These are phyloP conservation scores for Oreochromis tanganicae DNA, from an alignment of 2,113 vertebrate species.

Conservation along the genomic window DNA sequence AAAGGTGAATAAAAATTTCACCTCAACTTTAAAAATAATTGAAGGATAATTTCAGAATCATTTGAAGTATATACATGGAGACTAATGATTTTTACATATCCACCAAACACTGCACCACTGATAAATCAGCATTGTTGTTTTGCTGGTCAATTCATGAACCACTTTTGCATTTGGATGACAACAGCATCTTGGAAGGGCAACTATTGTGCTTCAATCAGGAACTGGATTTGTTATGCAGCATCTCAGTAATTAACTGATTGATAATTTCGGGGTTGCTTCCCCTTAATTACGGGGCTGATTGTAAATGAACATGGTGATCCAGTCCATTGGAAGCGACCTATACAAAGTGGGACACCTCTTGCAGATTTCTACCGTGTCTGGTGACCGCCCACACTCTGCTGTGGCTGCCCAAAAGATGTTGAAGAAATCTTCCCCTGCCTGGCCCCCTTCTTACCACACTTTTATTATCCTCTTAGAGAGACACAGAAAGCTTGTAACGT, in stretches of 20 bases:
- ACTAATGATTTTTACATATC: neutral
- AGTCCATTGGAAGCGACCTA: constrained; percentile 57
- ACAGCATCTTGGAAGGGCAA: constrained; percentile 23
- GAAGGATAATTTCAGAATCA: neutral
- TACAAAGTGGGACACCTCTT: constrained; percentile 50
- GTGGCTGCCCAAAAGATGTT: neutral
- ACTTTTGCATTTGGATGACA: constrained; percentile 9
- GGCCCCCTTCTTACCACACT: neutral
- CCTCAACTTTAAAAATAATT: neutral
- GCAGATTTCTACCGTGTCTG: constrained; percentile 47
- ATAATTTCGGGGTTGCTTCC: constrained; percentile 72
- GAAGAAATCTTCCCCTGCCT: neutral
- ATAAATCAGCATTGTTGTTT: neutral
- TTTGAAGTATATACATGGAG: neutral
- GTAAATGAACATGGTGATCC: constrained; percentile 59
- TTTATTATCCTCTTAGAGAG: constrained; percentile 12
- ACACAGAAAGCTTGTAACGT: neutral
- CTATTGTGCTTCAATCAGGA: constrained; percentile 59
- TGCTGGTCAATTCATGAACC: neutral
- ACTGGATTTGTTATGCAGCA: constrained; percentile 61
- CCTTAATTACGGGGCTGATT: constrained; percentile 71
- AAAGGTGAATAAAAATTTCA: neutral
- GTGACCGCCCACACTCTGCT: constrained; percentile 39
- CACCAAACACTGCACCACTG: neutral
- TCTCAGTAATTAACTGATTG: constrained; percentile 71